Percentiles rank a stretch among this genome's conserved stretches.
These are phyloP conservation scores for Nymphalis urticae DNA, from an alignment of 2,888 invertebrate species.

Conservation along the genomic window DNA sequence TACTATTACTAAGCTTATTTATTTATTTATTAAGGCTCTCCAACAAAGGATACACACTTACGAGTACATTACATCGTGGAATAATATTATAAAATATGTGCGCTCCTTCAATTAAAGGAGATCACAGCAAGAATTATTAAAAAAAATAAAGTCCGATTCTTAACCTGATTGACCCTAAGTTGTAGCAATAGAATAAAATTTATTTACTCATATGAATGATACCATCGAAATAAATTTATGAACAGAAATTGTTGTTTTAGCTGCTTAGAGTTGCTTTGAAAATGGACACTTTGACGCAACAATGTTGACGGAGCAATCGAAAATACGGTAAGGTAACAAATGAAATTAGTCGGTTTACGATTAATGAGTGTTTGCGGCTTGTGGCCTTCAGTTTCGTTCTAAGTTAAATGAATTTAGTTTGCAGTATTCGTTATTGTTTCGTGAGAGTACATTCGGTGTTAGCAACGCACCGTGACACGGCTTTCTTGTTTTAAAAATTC, in stretches of 20 bases:
- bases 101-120: too few relatives aligned
- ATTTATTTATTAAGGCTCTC: too few relatives aligned
- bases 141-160: too few relatives aligned
- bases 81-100: too few relatives aligned
- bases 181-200: neutral
- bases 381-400: constrained; percentile 20
- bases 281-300: neutral
- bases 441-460: neutral
- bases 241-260: neutral
- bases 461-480: neutral
- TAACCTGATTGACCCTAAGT: too few relatives aligned
- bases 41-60: too few relatives aligned
- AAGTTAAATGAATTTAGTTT: constrained; percentile 40
- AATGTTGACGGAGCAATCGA: constrained; percentile 27
- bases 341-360: constrained; percentile 29
- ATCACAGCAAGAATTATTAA: too few relatives aligned
- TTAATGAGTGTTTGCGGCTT: constrained; percentile 37
- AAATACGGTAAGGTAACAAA: constrained; percentile 24
- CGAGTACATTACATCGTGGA: too few relatives aligned
- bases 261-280: neutral
- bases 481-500: neutral
- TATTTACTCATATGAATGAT: too few relatives aligned
- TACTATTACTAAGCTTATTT: too few relatives aligned
- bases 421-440: constrained; percentile 24
- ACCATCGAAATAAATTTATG: neutral